phyloP scores from a whole-genome alignment of 2,888 invertebrate species.

The Opisthograptis luteolata region DNA sequence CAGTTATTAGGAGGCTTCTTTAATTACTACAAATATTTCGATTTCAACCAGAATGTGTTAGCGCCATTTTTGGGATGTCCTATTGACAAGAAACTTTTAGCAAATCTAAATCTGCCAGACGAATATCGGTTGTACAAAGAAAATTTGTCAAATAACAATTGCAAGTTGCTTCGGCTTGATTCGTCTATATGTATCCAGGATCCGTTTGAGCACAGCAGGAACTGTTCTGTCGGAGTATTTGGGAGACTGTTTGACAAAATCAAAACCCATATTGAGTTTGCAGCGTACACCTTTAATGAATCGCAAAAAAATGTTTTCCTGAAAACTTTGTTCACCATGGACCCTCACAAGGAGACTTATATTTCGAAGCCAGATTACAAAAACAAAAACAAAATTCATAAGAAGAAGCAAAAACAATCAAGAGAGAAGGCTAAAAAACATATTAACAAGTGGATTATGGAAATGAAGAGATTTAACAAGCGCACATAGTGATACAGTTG shows the following conservation, averaged over 20 bases:
- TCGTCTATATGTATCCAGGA: constrained; percentile 84
- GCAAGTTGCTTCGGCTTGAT: constrained; percentile 53
- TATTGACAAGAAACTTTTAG: constrained; percentile 63
- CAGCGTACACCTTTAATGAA: constrained; percentile 43
- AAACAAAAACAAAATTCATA: constrained; percentile 7
- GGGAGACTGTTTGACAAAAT: constrained; percentile 41
- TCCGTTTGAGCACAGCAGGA: constrained; percentile 84
- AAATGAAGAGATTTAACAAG: neutral
- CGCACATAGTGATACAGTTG: too few relatives aligned
- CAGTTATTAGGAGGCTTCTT: constrained; percentile 86
- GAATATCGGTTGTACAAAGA: constrained; percentile 69
- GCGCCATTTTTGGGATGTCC: constrained; percentile 84
- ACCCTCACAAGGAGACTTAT: neutral
- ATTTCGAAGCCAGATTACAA: constrained; percentile 3
- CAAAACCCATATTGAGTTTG: constrained; percentile 40
- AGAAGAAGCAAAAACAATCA: neutral
- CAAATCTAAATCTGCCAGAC: constrained; percentile 45
- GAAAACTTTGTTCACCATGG: constrained; percentile 35
- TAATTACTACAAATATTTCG: constrained; percentile 83
- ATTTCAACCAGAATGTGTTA: constrained; percentile 82
- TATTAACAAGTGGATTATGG: neutral
- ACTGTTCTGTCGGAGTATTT: constrained; percentile 62
- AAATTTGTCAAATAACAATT: constrained; percentile 41
- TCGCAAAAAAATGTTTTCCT: constrained; percentile 39
- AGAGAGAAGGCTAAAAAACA: neutral